A percentile compares a stretch with the other conserved stretches of the same genome.
These are phyloP conservation scores for Artemisiospiza belli DNA, from an alignment of 2,113 vertebrate genomes.

Conservation along the genomic window DNA sequence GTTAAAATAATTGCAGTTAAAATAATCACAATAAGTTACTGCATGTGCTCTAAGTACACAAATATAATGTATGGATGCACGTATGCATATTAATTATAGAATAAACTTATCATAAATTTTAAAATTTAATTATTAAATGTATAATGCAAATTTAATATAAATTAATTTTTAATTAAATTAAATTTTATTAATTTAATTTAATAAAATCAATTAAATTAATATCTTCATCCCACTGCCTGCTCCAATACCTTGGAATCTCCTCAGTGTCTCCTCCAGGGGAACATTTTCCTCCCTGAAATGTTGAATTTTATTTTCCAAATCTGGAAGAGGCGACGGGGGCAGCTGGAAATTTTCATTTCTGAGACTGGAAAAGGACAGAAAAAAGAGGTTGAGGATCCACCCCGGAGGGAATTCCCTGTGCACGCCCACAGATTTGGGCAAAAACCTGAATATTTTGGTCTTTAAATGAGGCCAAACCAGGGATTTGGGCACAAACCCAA, in stretches of 20 bases:
- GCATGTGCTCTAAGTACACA: fast-evolving
- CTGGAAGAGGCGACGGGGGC: background rate
- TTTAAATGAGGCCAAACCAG: too few relatives aligned
- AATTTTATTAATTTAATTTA: too few relatives aligned
- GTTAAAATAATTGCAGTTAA: background rate
- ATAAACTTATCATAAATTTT: background rate
- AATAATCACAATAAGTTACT: too few relatives aligned
- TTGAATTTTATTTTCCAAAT: background rate
- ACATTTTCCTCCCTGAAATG: background rate
- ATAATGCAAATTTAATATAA: too few relatives aligned
- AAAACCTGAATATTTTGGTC: too few relatives aligned
- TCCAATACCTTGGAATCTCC: background rate
- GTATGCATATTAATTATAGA: too few relatives aligned
- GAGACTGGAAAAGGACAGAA: background rate
- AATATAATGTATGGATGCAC: background rate
- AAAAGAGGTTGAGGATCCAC: background rate
- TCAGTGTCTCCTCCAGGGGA: background rate
- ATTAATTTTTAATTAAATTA: too few relatives aligned
- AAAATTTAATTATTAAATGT: too few relatives aligned
- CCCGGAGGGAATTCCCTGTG: fast-evolving
- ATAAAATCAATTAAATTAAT: background rate
- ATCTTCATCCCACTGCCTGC: fast-evolving
- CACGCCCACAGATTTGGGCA: background rate
- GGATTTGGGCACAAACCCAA: background rate
- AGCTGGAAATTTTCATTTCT: background rate